Evolutionary conservation across 2,888 invertebrate genomes (phyloP), one percentile per base, ranked within the genome.

Genomic region (Dasypogon diadema): DNA sequence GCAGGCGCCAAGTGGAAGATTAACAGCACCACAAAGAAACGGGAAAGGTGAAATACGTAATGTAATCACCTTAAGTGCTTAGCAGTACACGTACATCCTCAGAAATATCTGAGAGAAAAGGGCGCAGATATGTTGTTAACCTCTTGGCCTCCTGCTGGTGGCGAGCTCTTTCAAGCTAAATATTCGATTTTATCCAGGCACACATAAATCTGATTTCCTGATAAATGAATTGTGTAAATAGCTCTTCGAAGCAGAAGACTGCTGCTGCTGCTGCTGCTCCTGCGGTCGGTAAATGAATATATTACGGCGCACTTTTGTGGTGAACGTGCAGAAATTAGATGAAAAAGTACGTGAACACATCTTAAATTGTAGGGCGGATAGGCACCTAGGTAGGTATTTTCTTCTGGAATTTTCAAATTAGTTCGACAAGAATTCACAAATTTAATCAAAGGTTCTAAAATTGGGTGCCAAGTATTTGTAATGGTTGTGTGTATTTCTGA

Each of bases 161-260:
- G 46, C 24, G 16, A 21, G 16, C n/a, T 8, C 42, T 42, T 10
- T 48, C 65, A 8, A 24, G 65, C 34, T 34, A 65, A 65, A 42
- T 65, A 46, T 46, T 65, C 65, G 21, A 65, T 48, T 48, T 65
- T 65, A 14, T 26, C 16, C 24, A 22, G 46, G 63, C 46, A 46
- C 65, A 65, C 65, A 65, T 65, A 65, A 65, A 65, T 65, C 65
- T 65, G 65, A 65, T 65, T 65, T 65, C 65, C 65, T 46, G 65
- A 65, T 65, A 65, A 65, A 65, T 65, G 65, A 65, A 65, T 65
- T 65, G 65, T 65, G 65, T 65, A 65, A 65, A 65, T 65, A 65
- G 65, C 46, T 60, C 21, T 60, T 18, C 21, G 60, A 22, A 60
- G 37, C 16, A 60, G 37, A 26, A 37, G 21, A n/a, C 48, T n/a